Percentiles rank a stretch among this genome's conserved stretches.
These are phyloP conservation scores for Rutpela maculata DNA, from an alignment of 2,888 invertebrate genomes.

Conservation along the genomic window DNA sequence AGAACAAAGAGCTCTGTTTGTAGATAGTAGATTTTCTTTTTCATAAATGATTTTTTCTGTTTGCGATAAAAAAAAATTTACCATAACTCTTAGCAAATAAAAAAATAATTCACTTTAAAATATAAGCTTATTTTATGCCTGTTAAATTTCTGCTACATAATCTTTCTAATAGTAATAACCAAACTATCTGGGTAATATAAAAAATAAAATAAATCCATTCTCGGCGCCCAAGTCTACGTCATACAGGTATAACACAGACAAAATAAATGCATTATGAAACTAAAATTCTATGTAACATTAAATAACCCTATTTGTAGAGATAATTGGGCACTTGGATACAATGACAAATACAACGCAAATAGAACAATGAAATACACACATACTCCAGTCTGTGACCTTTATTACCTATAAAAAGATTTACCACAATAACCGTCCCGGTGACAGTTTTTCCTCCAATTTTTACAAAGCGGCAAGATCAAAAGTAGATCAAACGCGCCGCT, in stretches of 20 bases:
- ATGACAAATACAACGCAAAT: background rate
- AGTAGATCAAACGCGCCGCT: constrained; percentile 62
- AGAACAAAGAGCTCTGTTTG: too few species aligned
- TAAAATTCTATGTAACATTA: background rate
- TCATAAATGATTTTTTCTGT: too few species aligned
- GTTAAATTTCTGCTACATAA: too few species aligned
- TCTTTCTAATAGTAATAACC: too few species aligned
- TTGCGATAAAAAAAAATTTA: too few species aligned
- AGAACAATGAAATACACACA: constrained; percentile 17
- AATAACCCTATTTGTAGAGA: background rate
- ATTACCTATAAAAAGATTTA: constrained; percentile 23
- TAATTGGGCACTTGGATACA: background rate
- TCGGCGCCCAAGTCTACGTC: background rate
- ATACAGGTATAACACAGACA: background rate
- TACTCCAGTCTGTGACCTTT: constrained; percentile 35
- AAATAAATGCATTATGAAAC: constrained; percentile 13
- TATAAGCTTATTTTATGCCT: too few species aligned
- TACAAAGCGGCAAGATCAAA: constrained; percentile 56
- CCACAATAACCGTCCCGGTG: constrained; percentile 40
- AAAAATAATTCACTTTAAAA: too few species aligned
- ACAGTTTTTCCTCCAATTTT: constrained; percentile 36
- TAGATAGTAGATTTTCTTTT: too few species aligned
- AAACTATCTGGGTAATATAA: too few species aligned
- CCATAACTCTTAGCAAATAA: too few species aligned
- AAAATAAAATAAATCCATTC: too few species aligned